Evolutionary conservation across 2,888 invertebrate genomes (phyloP), one percentile per base, ranked within the genome.

Genomic region (Encarsia formosa): DNA sequence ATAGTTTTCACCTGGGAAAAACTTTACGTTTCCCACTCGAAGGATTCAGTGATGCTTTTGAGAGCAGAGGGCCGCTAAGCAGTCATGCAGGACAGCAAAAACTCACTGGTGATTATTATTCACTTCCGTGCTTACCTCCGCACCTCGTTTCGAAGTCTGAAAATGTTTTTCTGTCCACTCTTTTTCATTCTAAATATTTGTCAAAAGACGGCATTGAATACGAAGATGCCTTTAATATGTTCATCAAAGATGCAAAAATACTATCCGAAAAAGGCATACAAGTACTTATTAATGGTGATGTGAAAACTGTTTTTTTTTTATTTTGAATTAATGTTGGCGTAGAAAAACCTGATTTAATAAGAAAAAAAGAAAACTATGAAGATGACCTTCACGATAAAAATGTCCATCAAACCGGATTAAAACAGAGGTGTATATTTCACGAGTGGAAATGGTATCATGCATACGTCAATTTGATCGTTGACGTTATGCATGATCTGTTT

Each of bases 401-500:
- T n/a, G n/a, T n/a, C n/a, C n/a, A n/a, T n/a, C n/a, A n/a, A n/a
- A n/a, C n/a, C n/a, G n/a, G n/a, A n/a, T n/a, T n/a, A 23, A 51
- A 56, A 41, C 49, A 52, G 15, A 35, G 34, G 16, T 58, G 58
- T 24, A 26, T 52, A n/a, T 59, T 54, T 16, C 20, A 59, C 20
- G 3, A 41, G 19, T 2, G 56, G 15, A 13, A 47, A 8, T 3
- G 29, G 8, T 56, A 48, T 41, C 45, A 58, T 29, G 47, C 56
- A 6, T 43, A 37, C n/a, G 51, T 53, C 35, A 58, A 58, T 49
- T 24, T 26, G 5, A 26, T 55, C 9, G 4, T 55, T 6, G 58
- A 58, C 31, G 6, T 53, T 2, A 45, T 55, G 49, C 55, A 58
- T 13, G 55, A 56, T 24, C 3, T 35, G 8, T 20, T 43, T 8